phyloP scores from a whole-genome alignment of 1,140 invertebrate species.

The Halyomorpha halys region DNA sequence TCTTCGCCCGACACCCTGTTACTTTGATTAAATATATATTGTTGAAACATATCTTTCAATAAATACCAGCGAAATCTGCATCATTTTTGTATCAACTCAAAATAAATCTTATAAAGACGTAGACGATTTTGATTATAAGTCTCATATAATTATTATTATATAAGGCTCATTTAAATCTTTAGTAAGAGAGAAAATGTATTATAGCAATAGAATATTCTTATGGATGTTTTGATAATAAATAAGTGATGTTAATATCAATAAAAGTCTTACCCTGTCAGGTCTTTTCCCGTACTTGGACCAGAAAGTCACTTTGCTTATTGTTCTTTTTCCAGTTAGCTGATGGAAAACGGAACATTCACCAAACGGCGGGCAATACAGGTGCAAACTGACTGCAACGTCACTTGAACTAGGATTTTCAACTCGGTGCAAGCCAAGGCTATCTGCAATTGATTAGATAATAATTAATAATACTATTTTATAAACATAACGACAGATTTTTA shows the following conservation, averaged over 20 bases:
- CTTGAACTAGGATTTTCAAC: conserved; percentile 89
- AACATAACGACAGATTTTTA: no score
- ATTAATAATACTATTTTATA: no score
- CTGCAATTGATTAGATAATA: conserved; percentile 42
- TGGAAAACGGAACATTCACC: conserved; percentile 82
- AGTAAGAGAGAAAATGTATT: no score
- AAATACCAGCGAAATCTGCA: no score
- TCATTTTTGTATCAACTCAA: no score
- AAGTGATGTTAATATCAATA: background rate
- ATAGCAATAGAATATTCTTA: background rate
- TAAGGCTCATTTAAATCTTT: no score
- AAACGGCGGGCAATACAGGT: conserved; percentile 94
- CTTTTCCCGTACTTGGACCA: conserved; percentile 76
- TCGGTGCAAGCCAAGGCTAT: conserved; percentile 85
- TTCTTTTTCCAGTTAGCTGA: conserved; percentile 70
- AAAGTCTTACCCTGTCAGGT: conserved; percentile 35
- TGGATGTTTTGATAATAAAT: background rate
- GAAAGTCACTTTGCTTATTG: conserved; percentile 67
- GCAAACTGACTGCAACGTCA: conserved; percentile 80
- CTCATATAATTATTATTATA: no score
- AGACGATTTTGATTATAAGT: no score
- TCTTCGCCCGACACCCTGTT: no score
- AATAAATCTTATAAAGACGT: no score
- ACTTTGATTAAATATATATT: no score
- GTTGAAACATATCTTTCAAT: no score